Evolutionary conservation across 2,888 invertebrate genomes (phyloP).

Genomic region (Urechis unicinctus): DNA sequence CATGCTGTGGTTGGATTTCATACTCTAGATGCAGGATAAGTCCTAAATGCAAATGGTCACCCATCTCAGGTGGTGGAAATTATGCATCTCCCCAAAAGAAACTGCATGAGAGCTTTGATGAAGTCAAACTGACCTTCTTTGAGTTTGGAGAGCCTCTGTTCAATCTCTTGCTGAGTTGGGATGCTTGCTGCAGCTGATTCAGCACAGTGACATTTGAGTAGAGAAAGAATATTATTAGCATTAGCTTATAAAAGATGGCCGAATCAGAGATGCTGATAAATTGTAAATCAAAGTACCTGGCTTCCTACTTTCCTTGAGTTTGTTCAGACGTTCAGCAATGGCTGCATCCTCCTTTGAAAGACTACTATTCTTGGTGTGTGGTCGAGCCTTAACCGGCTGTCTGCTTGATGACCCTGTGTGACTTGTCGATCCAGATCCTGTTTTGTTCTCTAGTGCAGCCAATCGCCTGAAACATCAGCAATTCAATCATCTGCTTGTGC

Average conservation of each 20-base stretch:
- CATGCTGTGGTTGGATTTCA: not conserved
- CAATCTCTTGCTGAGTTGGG: conserved; percentile 20
- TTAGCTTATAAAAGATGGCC: too few relatives aligned
- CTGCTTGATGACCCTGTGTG: not conserved
- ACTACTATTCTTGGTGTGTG: not conserved
- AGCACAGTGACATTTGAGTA: not conserved
- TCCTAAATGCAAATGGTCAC: too few relatives aligned
- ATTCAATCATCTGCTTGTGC: too few relatives aligned
- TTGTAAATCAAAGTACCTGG: too few relatives aligned
- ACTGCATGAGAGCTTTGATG: too few relatives aligned
- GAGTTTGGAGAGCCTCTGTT: conserved; percentile 27
- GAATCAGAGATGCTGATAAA: too few relatives aligned
- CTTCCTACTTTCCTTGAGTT: conserved; percentile 14
- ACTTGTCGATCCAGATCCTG: not conserved
- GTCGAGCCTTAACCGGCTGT: not conserved
- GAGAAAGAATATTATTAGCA: too few relatives aligned
- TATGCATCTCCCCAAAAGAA: too few relatives aligned
- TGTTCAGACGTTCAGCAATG: conserved; percentile 38
- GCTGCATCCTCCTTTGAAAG: conserved; percentile 31
- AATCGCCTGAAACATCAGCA: not conserved
- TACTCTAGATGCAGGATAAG: too few relatives aligned
- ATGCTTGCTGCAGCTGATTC: not conserved
- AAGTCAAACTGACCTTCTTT: conserved; percentile 24
- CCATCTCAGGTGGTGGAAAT: too few relatives aligned
- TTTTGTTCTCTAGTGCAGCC: not conserved